Percentiles rank a stretch among this genome's conserved stretches.
These are phyloP conservation scores for Blastobasis lacticolella DNA, from an alignment of 2,888 invertebrate species.

Conservation along the genomic window DNA sequence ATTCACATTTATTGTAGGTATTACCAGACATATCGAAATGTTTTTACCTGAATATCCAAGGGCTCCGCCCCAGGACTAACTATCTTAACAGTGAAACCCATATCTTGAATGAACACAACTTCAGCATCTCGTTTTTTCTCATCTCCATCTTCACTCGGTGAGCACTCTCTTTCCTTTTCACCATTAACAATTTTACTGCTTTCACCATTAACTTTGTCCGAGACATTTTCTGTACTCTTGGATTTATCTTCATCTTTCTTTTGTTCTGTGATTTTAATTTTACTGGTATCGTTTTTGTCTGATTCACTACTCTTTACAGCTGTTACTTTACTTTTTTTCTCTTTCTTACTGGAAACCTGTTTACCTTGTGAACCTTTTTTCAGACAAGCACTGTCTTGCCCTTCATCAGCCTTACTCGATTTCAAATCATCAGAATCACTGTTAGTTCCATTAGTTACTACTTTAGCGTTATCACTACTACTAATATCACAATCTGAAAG, in stretches of 20 bases:
- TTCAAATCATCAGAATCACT: constrained; percentile 58
- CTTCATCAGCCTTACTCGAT: constrained; percentile 56
- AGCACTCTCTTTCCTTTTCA: constrained; percentile 58
- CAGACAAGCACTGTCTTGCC: constrained; percentile 31
- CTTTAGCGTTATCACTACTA: constrained; percentile 65
- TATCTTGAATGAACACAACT: constrained; percentile 91
- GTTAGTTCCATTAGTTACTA: constrained; percentile 66
- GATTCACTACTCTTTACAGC: constrained; percentile 38
- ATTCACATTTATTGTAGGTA: neutral
- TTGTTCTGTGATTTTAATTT: constrained; percentile 31
- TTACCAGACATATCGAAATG: neutral
- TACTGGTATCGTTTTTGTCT: constrained; percentile 38
- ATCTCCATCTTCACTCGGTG: constrained; percentile 68
- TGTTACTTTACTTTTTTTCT: constrained; percentile 41
- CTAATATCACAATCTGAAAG: constrained; percentile 71
- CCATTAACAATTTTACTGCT: constrained; percentile 47
- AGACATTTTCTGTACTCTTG: constrained; percentile 29
- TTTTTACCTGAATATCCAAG: constrained; percentile 89
- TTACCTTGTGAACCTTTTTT: constrained; percentile 38
- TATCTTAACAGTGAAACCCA: constrained; percentile 95
- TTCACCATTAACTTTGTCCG: constrained; percentile 47
- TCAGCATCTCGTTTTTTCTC: constrained; percentile 81
- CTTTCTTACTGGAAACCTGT: constrained; percentile 46
- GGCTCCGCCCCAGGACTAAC: constrained; percentile 92
- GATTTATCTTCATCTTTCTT: constrained; percentile 34